Conservation (phyloP, 2,797 vertebrate species). For the Lateolabrax maculatus region DNA sequence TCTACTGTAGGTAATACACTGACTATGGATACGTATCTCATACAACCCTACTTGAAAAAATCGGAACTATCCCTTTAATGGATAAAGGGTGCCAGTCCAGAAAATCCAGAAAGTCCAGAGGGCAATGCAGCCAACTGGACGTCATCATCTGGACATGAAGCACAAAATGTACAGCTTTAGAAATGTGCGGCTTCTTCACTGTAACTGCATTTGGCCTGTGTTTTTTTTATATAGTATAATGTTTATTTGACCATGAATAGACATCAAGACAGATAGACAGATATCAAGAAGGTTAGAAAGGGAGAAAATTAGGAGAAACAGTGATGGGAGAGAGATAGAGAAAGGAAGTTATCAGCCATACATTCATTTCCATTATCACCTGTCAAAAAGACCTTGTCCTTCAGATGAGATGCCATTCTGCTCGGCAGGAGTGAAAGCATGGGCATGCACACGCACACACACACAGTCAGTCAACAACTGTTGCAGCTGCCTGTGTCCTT, state of each 20-base stretch:
- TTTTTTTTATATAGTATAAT: not conserved
- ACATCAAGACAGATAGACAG: not conserved
- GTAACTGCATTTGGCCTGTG: not conserved
- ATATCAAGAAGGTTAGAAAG: not conserved
- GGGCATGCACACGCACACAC: not conserved
- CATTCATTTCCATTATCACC: slow-evolving; percentile 60
- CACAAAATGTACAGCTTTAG: not conserved
- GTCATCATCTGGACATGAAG: not conserved
- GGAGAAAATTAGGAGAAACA: not conserved
- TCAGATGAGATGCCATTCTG: slow-evolving; percentile 46
- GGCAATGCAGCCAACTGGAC: not conserved
- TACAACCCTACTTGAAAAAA: too few relatives aligned
- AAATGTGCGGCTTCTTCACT: not conserved
- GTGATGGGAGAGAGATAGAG: not conserved
- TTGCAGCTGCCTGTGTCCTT: not conserved
- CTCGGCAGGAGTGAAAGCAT: slow-evolving; percentile 10
- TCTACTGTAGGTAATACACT: too few relatives aligned
- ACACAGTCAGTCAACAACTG: not conserved
- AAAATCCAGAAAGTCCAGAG: too few relatives aligned
- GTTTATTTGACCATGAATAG: not conserved
- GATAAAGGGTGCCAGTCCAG: not conserved
- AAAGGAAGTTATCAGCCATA: slow-evolving; percentile 5
- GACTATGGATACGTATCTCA: too few relatives aligned
- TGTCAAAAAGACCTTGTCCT: slow-evolving; percentile 48
- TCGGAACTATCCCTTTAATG: too few relatives aligned